phyloP scores from a whole-genome alignment of 2,888 invertebrate species.

The Sminthurides aquaticus region DNA sequence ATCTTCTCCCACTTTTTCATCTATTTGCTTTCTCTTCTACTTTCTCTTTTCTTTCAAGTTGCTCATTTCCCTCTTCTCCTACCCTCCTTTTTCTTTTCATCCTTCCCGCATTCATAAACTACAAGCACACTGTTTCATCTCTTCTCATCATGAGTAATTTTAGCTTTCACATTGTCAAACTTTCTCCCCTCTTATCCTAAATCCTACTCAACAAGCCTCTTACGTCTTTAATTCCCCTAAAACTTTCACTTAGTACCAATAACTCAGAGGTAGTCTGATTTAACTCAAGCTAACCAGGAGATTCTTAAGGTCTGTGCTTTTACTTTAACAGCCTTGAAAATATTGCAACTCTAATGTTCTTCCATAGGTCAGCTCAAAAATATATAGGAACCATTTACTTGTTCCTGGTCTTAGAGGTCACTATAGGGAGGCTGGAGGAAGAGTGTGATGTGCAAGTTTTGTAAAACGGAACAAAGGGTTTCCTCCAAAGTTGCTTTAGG shows the following conservation, averaged over 20 bases:
- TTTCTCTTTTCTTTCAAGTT: background rate
- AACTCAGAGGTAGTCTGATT: no score
- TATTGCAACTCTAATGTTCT: background rate
- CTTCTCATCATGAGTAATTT: background rate
- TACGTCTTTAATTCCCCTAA: background rate
- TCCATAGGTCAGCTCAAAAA: background rate
- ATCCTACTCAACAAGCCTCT: background rate
- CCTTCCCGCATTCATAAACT: no score
- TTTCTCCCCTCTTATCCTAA: background rate
- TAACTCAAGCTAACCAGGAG: no score
- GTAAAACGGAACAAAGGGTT: no score
- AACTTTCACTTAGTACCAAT: no score
- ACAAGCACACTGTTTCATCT: background rate
- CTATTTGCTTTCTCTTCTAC: background rate
- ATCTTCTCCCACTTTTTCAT: background rate
- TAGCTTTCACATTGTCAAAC: background rate
- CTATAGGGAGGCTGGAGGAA: no score
- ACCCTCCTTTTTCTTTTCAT: background rate
- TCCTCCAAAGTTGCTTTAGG: no score
- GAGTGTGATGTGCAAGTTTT: no score
- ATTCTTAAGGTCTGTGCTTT: no score
- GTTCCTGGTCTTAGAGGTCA: no score
- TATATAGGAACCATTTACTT: no score
- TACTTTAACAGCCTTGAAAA: no score
- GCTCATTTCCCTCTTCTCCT: background rate